Base-by-base conservation (phyloP, 2,797 vertebrate species). In the Anguilla megastoma region DNA sequence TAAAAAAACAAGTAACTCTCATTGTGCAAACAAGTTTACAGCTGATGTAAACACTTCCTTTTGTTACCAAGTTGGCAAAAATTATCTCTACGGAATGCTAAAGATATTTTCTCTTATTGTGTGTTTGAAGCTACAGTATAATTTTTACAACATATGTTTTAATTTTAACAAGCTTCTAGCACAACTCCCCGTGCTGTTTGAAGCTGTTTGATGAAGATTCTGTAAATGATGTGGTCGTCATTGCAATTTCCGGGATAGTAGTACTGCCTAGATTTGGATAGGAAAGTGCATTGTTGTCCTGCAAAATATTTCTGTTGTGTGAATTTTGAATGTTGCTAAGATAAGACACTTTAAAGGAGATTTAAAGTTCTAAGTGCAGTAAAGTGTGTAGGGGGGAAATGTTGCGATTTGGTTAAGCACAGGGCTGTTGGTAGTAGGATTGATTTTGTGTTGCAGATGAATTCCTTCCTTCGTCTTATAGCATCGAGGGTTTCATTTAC, bases 181-280 rank as follows among this genome's bases (percentile, higher is more conserved):
- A 45, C 12, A 80, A 48, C 41, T 45, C 18, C 33, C 76, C 16
- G 3, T 41, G 41, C 41, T 24, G 76, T 80, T 80, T 12, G 41
- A 80, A 7, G 36, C 76, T 48, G 76, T 18, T 24, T 7, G 76
- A 3, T 36, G 8, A 41, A 21, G 27, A 14, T 76, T 76, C 71
- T 80, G 21, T 80, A 7, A 80, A 48, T 80, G 14, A 21, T 80
- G 36, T 80, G 36, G 33, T 41, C 2, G 1, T 45, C 41, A 33
- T 80, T 80, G 76, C 18, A 80, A 24, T 80, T 80, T 80, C 76
- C 45, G 76, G 76, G 76, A 80, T 45, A 80, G 18, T 33, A 24
- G 41, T 33, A 48, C 41, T 48, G 76, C 41, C 36, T 21, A 24
- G 33, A 80, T 41, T 80, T 45, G 76, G 76, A 16, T 18, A 41